Evolutionary conservation across 2,113 vertebrate species (phyloP), one percentile per base, ranked within the genome.

Genomic region (Salminus brasiliensis): DNA sequence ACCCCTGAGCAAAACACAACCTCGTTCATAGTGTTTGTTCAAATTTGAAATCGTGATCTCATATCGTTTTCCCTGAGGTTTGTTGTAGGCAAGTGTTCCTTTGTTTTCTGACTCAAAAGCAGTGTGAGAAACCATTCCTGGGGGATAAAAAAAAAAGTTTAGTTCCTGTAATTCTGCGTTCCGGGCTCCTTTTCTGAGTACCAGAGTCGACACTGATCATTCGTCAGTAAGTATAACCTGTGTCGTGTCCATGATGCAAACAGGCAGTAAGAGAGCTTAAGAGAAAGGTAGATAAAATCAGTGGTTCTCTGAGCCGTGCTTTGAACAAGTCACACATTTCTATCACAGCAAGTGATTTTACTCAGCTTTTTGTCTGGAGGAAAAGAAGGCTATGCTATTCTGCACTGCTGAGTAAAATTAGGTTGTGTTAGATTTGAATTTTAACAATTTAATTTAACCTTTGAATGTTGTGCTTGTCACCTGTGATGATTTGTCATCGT

Each of bases 171-270:
- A 23, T n/a, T 66, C 34, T 39, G 4, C 9, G 34, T 39, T 4
- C 10, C 21, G 0, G 32, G 2, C n/a, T n/a, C 12, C 18, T 36
- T 66, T 21, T 34, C 34, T 39, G 29, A 18, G 30, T 8, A 16
- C 59, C 32, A 0, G 30, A 39, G 62, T n/a, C 39, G 62, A 66
- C 62, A 39, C 62, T 39, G 62, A 39, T 66, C 18, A 13, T 66
- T 66, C 9, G 36, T 66, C 62, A 39, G 62, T 36, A 66, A 66
- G 12, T 23, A 66, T 21, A 66, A 39, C 32, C 62, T 9, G 8
- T n/a, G 25, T 21, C 10, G 52, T 55, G 62, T 66, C 34, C 62
- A 39, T 66, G 62, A 66, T 39, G 62, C 62, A 66, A 66, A 66
- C 62, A 39, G 62, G 21, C 36, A n/a, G 62, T 66, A 66, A 66